phyloP scores from a whole-genome alignment of 2,113 vertebrate genomes.

The Elephas maximus region DNA sequence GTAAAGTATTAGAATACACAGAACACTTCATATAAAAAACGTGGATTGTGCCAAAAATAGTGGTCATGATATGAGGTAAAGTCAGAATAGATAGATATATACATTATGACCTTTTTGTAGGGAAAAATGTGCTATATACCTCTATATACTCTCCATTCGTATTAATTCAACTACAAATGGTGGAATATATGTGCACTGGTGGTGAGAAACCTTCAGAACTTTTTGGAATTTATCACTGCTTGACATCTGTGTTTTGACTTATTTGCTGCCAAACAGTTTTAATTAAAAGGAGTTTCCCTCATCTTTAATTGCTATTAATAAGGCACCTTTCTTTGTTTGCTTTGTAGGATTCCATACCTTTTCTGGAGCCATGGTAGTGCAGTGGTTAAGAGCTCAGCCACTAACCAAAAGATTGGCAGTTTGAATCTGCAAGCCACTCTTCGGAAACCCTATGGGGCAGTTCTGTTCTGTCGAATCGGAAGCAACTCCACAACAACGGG shows the following conservation, averaged over 20 bases:
- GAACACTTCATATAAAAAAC: not conserved
- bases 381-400: too few species aligned
- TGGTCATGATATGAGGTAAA: not conserved
- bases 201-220: accelerated
- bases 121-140: not conserved
- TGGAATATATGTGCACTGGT: not conserved
- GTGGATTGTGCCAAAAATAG: not conserved
- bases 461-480: too few species aligned
- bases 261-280: not conserved
- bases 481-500: too few species aligned
- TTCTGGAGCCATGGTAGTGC: not conserved
- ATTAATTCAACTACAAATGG: not conserved
- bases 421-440: too few species aligned
- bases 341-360: not conserved
- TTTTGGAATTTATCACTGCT: not conserved
- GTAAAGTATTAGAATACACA: not conserved
- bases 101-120: not conserved
- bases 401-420: too few species aligned
- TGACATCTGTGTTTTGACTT: not conserved
- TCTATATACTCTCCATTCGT: not conserved
- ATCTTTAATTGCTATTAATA: not conserved
- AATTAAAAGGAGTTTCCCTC: not conserved
- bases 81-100: not conserved
- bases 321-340: not conserved
- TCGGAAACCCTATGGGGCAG: too few species aligned